Evolutionary conservation across 2,113 vertebrate species (phyloP), one percentile per base, ranked within the genome.

Genomic region (Brachypodius melanocephalos): DNA sequence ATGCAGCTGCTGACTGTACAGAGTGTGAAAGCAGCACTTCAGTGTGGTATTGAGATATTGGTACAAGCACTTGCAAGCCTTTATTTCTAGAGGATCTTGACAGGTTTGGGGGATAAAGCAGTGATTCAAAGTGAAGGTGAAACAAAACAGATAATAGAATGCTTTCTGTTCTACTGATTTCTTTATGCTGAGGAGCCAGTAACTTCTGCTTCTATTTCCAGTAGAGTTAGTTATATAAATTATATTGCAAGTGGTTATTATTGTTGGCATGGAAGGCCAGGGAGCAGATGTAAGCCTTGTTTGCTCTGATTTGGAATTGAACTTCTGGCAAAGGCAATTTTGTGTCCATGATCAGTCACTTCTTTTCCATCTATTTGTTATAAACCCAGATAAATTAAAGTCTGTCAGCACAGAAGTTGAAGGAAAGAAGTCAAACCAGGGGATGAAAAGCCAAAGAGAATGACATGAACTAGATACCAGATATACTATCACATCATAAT

Each of bases 251-350:
- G 16, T 59, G 34, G 9, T 78, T 87, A 18, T 84, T 94, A 43
- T 32, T 77, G 19, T 65, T 94, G 89, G 77, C 77, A 68, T 20
- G 18, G 57, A 54, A 89, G 34, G 29, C 59, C 52, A 62, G 38
- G 73, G 51, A 91, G 65, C 36, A 93, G 89, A 62, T 85, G 61
- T 54, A 72, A 78, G n/a, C n/a, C 69, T 81, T 89, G 40, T 74
- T 95, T 90, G 68, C 63, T 78, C 80, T 42, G 57, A 65, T 89
- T 87, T 85, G 87, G 69, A 78, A 82, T 92, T 65, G 73, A 72
- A 75, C 42, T 92, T 85, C 40, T 75, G 69, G 58, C 49, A 85
- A 85, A 82, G 8, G 20, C 54, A 82, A n/a, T 75, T 89, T 61
- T 75, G 6, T 79, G 32, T n/a, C 11, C 11, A 3, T 34, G 34